Evolutionary conservation across 2,888 invertebrate species (phyloP), one percentile per base, ranked within the genome.

Genomic region (Ptychoptera contaminata): DNA sequence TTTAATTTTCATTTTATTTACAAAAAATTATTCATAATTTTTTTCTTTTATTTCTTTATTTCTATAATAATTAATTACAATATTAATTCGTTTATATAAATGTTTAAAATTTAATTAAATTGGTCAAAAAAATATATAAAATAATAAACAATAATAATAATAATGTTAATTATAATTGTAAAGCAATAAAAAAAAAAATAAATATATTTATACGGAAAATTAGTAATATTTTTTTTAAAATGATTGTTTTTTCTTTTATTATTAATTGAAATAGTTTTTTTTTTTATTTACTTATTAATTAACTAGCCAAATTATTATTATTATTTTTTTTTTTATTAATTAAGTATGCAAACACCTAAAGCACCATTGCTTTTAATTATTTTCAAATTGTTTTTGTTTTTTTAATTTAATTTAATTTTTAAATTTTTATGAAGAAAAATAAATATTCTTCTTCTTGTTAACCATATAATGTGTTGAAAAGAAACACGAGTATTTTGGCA

Each of bases 391-490:
- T 23, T 23, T 23, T 23, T n/a, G n/a, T n/a, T n/a, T n/a, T n/a
- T n/a, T n/a, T n/a, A n/a, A n/a, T n/a, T n/a, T n/a, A n/a, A n/a
- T n/a, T n/a, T n/a, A n/a, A n/a, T n/a, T n/a, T n/a, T n/a, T n/a
- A n/a, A n/a, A n/a, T n/a, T n/a, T n/a, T 44, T 49, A 51, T 51
- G 53, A 52, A 53, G 50, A 50, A 53, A 53, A 50, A 54, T 53
- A 54, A 53, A 54, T 54, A 54, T 50, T 46, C 50, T 49, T 47
- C 37, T 49, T 45, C 44, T 48, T 50, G 44, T 44, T 36, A 45
- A 31, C 36, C 15, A 43, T 36, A 32, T 42, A 42, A n/a, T 43
- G 12, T 46, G 16, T 12, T 44, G 3, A 23, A 23, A 3, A 23
- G 7, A 23, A 23, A 23, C 23, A 23, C 23, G 23, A 23, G 23